Evolutionary conservation across 2,113 vertebrate species (phyloP).

Genomic region (Philantomba maxwellii): DNA sequence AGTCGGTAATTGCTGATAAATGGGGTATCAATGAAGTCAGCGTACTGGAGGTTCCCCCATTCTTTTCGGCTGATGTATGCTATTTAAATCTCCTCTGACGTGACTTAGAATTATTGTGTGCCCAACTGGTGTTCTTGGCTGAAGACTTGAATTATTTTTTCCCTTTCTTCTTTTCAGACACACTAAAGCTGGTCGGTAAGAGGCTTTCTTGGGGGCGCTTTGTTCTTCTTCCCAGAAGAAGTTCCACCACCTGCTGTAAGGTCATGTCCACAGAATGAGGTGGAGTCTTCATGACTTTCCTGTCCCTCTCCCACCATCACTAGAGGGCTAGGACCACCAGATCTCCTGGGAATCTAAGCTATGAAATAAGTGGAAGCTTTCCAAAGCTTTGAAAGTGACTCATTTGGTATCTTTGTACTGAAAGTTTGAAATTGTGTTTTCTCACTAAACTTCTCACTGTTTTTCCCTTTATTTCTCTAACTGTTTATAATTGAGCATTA

Average conservation of each 20-base stretch:
- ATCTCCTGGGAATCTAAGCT: slow-evolving; percentile 30
- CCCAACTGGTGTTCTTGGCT: slow-evolving; percentile 67
- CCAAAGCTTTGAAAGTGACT: not conserved
- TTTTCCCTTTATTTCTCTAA: not conserved
- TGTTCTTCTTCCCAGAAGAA: slow-evolving; percentile 62
- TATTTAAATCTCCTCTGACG: slow-evolving; percentile 78
- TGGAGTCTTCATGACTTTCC: slow-evolving; percentile 55
- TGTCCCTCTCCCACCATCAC: slow-evolving; percentile 44
- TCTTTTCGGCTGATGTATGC: slow-evolving; percentile 85
- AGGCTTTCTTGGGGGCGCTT: slow-evolving; percentile 61
- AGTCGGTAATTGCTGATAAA: slow-evolving; percentile 92
- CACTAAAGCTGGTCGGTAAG: slow-evolving; percentile 52
- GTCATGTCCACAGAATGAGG: slow-evolving; percentile 1
- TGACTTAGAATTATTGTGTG: slow-evolving; percentile 79
- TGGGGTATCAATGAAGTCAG: slow-evolving; percentile 87
- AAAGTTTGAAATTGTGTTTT: not conserved
- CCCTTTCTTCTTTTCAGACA: slow-evolving; percentile 48
- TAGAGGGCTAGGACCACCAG: slow-evolving; percentile 38
- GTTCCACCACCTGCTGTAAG: slow-evolving; percentile 42
- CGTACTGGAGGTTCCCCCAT: slow-evolving; percentile 87
- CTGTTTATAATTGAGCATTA: not conserved
- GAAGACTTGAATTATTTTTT: slow-evolving; percentile 14
- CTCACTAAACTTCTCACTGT: not conserved
- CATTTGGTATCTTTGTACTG: not conserved
- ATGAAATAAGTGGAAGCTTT: slow-evolving; percentile 42